Evolutionary conservation across 2,797 vertebrate genomes (phyloP).

Genomic region (Presbytis comata): DNA sequence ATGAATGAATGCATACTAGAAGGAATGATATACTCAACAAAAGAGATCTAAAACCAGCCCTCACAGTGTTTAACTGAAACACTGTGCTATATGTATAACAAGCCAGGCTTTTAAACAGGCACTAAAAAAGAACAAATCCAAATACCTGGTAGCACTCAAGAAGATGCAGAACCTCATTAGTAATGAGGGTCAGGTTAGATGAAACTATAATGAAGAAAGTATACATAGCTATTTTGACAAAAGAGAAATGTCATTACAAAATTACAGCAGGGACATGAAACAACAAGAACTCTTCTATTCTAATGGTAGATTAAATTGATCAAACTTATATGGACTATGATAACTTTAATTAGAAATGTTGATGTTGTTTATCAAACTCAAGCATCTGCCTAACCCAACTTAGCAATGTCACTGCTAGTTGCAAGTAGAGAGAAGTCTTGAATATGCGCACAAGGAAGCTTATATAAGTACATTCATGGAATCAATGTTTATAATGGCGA

Average conservation of each 20-base stretch:
- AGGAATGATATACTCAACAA: neutral
- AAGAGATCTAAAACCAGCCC: neutral
- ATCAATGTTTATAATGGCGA: neutral
- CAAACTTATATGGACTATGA: neutral
- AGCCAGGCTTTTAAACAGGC: neutral
- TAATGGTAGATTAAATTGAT: neutral
- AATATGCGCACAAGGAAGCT: neutral
- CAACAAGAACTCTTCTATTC: neutral
- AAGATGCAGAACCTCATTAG: neutral
- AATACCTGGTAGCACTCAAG: neutral
- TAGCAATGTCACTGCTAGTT: neutral
- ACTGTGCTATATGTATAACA: neutral
- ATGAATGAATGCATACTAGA: neutral
- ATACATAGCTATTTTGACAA: neutral
- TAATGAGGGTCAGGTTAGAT: neutral
- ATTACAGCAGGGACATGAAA: neutral
- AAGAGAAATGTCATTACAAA: neutral
- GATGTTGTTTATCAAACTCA: neutral
- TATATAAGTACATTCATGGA: neutral
- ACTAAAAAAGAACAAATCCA: neutral
- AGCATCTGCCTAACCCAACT: neutral
- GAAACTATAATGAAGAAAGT: neutral
- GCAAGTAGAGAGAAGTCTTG: neutral
- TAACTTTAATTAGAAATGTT: neutral
- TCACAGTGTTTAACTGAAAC: neutral